Evolutionary conservation across 1,140 invertebrate species (phyloP).

Genomic region (Pseudobourletiella spinata): DNA sequence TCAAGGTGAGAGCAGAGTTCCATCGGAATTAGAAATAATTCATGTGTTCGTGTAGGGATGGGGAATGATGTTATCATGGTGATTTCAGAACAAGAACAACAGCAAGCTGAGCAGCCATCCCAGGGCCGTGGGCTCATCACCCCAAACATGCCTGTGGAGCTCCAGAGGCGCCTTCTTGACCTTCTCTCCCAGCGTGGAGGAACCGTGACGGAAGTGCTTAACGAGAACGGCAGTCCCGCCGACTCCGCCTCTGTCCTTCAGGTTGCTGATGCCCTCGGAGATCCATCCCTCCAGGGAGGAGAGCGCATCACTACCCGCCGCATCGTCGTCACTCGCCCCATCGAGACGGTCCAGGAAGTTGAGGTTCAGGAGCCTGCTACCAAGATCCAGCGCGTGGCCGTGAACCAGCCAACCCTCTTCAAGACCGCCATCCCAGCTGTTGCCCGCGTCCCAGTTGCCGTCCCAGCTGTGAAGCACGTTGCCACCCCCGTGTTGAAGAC

Average conservation of each 20-base stretch:
- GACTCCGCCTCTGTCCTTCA: constrained; percentile 35
- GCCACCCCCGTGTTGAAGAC: constrained; percentile 33
- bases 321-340: constrained; percentile 52
- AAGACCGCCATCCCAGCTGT: constrained; percentile 40
- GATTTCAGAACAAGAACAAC: constrained; percentile 23
- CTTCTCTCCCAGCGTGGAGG: constrained; percentile 45
- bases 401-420: constrained; percentile 45
- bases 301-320: constrained; percentile 52
- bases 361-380: constrained; percentile 51
- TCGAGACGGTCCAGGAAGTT: constrained; percentile 52
- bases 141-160: constrained; percentile 43
- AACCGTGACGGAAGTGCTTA: constrained; percentile 34
- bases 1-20: constrained; percentile 8
- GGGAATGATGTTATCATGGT: too few relatives aligned
- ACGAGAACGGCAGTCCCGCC: constrained; percentile 31
- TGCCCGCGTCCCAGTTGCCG: constrained; percentile 30
- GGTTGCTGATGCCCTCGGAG: constrained; percentile 33
- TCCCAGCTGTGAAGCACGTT: constrained; percentile 32
- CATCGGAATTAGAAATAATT: too few relatives aligned
- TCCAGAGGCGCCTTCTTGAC: constrained; percentile 47
- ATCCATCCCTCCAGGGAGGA: constrained; percentile 38
- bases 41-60: too few relatives aligned
- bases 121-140: constrained; percentile 36
- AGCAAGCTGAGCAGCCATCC: constrained; percentile 28
- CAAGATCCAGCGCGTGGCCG: constrained; percentile 44